Percentiles rank a stretch among this genome's conserved stretches.
Evolutionary conservation across 2,113 vertebrate species (phyloP).

Genomic region (Stomatorhinus ivindoensis): DNA sequence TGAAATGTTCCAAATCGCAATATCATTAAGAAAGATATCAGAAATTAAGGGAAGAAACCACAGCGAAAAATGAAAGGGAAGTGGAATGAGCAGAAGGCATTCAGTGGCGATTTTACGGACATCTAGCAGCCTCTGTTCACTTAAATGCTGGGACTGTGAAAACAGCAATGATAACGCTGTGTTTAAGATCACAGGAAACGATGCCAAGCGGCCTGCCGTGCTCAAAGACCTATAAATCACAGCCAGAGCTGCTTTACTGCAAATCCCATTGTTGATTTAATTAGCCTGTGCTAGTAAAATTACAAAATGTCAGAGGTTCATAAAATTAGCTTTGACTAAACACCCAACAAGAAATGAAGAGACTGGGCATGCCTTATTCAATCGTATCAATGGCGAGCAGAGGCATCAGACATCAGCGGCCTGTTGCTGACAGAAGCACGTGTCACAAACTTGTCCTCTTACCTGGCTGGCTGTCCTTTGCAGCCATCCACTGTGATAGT

Average conservation of each 20-base stretch:
- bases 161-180: background rate
- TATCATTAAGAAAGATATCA: background rate
- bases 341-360: background rate
- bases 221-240: background rate
- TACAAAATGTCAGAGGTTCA: background rate
- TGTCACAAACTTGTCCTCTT: background rate
- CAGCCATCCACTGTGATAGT: conserved; percentile 6
- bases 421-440: background rate
- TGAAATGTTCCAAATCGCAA: background rate
- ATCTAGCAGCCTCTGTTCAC: background rate
- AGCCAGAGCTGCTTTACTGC: background rate
- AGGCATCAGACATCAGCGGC: background rate
- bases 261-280: background rate
- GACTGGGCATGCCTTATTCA: background rate
- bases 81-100: background rate
- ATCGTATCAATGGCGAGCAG: background rate
- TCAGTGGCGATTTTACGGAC: background rate
- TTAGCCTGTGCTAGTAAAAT: background rate
- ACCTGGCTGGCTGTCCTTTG: conserved; percentile 15
- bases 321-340: background rate
- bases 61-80: background rate
- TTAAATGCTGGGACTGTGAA: background rate
- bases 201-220: background rate
- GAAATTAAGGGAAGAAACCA: background rate
- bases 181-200: background rate